Evolutionary conservation across 2,113 vertebrate genomes (phyloP).

Genomic region (Furnarius figulus): DNA sequence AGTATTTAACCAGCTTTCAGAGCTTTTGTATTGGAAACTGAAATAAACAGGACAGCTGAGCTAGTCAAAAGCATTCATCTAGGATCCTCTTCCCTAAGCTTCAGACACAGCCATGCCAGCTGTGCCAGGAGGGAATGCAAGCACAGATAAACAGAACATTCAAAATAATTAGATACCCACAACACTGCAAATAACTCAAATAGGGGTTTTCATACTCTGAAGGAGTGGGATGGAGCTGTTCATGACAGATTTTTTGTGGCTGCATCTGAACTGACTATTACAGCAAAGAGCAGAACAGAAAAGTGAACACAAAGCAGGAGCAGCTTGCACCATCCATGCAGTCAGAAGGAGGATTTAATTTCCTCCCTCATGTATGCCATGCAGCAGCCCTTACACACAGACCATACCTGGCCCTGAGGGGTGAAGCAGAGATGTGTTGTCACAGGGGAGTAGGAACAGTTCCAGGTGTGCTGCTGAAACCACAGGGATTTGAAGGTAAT

Average conservation of each 20-base stretch:
- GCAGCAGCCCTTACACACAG: neutral
- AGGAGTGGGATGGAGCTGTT: neutral
- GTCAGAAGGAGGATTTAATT: neutral
- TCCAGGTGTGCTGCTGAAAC: neutral
- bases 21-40: neutral
- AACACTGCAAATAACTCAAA: constrained; percentile 8
- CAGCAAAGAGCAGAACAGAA: neutral
- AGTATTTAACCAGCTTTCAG: constrained; percentile 5
- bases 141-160: neutral
- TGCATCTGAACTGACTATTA: neutral
- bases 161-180: neutral
- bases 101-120: neutral
- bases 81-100: neutral
- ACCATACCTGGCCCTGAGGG: fast-evolving
- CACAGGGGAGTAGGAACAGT: neutral
- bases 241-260: neutral
- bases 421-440: neutral
- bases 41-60: neutral
- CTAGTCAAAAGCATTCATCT: neutral
- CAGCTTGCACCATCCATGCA: neutral
- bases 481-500: neutral
- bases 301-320: neutral
- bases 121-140: neutral
- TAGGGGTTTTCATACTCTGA: neutral
- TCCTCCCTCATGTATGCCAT: fast-evolving